Base-by-base conservation (phyloP, 2,113 vertebrate genomes). In the Tonatia bakeri region DNA sequence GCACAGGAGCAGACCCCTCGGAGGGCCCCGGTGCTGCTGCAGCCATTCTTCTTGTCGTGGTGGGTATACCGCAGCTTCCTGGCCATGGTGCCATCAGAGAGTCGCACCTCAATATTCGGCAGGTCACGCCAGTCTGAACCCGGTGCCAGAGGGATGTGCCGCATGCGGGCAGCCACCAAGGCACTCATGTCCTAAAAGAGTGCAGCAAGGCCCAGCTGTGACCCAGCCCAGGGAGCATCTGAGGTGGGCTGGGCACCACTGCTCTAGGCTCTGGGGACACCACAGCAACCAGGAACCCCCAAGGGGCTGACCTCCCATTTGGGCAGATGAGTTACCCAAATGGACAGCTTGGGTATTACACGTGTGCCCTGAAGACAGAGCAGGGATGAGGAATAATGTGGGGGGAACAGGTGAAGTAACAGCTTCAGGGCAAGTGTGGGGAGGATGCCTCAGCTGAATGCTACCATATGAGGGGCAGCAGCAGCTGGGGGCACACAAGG, bases 81-180 rank as follows among this genome's bases (percentile, higher is more conserved):
- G 6, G 99, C 99, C 96, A 95, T 98, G 5, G 99, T 99, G 83
- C 99, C 99, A 0, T 99, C 99, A 0, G 98, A 98, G 19, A 99
- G 98, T 0, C 98, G 99, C 36, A 99, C 99, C 97, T 99, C 99
- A 0, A 99, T 98, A 98, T 99, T 99, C 45, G 99, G 99, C 26
- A 99, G 98, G 97, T 99, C 99, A 0, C 99, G 98, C 99, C 99
- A 99, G 92, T 99, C 99, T 0, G 99, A 99, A 76, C 99, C 99
- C 0, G 99, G 99, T 0, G 99, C 99, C 95, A 99, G 94, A 0
- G 99, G 99, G 94, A 99, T 99, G 98, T 99, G 99, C 24, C 99
- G 98, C 99, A 99, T 99, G 26, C 99, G 98, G 12, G 99, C 99
- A 0, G 99, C 99, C 24, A 99, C 99, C 97, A 99, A 90, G 0